Percentiles rank a stretch among this genome's conserved stretches.
Evolutionary conservation across 2,888 invertebrate genomes (phyloP).

Genomic region (Dynastes grantii): DNA sequence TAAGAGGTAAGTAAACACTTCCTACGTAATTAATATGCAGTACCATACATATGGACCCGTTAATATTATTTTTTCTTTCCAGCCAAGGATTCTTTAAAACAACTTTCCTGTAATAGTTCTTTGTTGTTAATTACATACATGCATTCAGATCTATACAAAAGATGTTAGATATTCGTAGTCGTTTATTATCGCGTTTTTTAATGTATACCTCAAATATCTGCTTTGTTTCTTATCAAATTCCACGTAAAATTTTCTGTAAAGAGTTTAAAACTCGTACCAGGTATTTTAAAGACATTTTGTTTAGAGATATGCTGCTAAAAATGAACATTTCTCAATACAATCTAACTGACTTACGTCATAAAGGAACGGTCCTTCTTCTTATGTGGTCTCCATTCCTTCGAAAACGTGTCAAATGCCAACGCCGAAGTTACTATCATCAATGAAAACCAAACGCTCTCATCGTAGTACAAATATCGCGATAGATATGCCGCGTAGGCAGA

Average conservation of each 20-base stretch:
- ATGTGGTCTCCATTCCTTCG: slow-evolving; percentile 84
- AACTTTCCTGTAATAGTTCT: too few species aligned
- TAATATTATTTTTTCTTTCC: too few species aligned
- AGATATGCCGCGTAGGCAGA: slow-evolving; percentile 81
- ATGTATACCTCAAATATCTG: background rate
- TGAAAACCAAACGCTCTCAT: slow-evolving; percentile 82
- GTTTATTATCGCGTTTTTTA: background rate
- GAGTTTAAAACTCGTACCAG: too few species aligned
- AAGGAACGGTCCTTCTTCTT: slow-evolving; percentile 65
- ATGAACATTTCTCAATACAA: background rate
- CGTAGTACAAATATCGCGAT: slow-evolving; percentile 81
- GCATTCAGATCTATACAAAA: too few species aligned
- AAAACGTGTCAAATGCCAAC: slow-evolving; percentile 82
- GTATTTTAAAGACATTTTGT: background rate
- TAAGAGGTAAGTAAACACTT: too few species aligned
- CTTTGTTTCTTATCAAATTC: too few species aligned
- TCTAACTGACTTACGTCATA: slow-evolving; percentile 35
- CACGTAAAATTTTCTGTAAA: too few species aligned
- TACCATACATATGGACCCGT: too few species aligned
- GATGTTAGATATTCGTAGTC: too few species aligned
- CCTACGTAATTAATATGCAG: too few species aligned
- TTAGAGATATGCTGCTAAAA: background rate
- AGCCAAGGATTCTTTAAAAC: too few species aligned
- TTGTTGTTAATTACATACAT: too few species aligned
- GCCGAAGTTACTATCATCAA: slow-evolving; percentile 79